Evolutionary conservation across 2,113 vertebrate genomes (phyloP).

Genomic region (Sialia sialis): DNA sequence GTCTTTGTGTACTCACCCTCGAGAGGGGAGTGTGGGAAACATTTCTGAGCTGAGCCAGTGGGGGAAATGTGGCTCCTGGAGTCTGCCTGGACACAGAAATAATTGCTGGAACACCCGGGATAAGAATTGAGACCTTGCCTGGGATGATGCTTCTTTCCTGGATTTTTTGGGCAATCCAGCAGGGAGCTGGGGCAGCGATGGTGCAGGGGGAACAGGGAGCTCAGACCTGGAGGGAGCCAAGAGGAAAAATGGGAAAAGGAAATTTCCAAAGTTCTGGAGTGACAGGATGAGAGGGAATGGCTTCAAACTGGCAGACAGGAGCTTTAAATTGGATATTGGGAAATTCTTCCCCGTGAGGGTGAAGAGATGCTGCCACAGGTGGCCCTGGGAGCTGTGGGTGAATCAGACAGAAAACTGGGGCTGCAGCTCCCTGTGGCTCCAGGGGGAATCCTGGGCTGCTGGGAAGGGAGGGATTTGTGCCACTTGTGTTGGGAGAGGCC

Average conservation of each 20-base stretch:
- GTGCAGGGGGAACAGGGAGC: background rate
- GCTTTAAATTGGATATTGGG: background rate
- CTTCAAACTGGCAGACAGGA: background rate
- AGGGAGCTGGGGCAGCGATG: background rate
- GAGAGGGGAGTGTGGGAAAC: background rate
- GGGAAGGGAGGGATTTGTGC: background rate
- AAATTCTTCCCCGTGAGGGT: background rate
- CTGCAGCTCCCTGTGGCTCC: background rate
- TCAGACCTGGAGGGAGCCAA: background rate
- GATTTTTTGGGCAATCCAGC: background rate
- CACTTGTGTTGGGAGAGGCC: background rate
- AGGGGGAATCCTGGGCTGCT: background rate
- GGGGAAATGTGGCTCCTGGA: too few relatives aligned
- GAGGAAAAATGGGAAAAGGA: background rate
- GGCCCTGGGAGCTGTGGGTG: background rate
- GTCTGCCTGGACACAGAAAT: too few relatives aligned
- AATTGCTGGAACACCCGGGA: too few relatives aligned
- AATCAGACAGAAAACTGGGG: background rate
- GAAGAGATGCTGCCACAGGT: background rate
- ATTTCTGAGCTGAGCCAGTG: background rate
- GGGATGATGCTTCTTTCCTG: background rate
- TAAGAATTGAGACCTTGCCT: background rate
- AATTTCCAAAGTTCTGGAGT: background rate
- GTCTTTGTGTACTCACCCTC: accelerated
- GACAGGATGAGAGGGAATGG: background rate